These are phyloP conservation scores for Noctilio leporinus DNA, from an alignment of 2,113 vertebrate genomes.

Conservation along the genomic window DNA sequence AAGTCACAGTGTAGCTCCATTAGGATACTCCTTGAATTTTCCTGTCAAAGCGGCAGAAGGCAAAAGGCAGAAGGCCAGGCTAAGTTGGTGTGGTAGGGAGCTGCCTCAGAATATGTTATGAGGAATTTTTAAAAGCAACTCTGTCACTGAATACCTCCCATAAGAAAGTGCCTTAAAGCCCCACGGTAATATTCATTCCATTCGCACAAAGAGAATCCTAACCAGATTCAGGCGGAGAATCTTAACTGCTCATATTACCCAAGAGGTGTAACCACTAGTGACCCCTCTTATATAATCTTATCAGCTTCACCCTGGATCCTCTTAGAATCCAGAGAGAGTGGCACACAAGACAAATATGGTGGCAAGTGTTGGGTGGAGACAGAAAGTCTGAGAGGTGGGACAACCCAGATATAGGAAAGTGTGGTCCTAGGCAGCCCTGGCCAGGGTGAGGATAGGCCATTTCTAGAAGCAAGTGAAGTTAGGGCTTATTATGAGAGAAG, in stretches of 20 bases:
- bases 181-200: background rate
- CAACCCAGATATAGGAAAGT: background rate
- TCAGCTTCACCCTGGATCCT: background rate
- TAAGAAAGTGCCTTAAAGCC: background rate
- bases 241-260: background rate
- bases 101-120: background rate
- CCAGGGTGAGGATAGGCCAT: background rate
- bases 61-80: background rate
- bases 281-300: background rate
- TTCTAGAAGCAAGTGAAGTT: background rate
- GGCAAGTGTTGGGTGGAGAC: background rate
- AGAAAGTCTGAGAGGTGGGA: background rate
- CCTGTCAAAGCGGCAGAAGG: background rate
- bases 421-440: background rate
- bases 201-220: background rate
- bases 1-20: background rate
- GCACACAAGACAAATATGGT: background rate
- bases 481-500: background rate
- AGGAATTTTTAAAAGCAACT: background rate
- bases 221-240: background rate
- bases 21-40: background rate
- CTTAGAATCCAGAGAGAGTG: background rate
- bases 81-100: background rate
- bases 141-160: background rate
- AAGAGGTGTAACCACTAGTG: background rate